Conservation (phyloP, 2,113 vertebrate species). For the Herpetotheres cachinnans region DNA sequence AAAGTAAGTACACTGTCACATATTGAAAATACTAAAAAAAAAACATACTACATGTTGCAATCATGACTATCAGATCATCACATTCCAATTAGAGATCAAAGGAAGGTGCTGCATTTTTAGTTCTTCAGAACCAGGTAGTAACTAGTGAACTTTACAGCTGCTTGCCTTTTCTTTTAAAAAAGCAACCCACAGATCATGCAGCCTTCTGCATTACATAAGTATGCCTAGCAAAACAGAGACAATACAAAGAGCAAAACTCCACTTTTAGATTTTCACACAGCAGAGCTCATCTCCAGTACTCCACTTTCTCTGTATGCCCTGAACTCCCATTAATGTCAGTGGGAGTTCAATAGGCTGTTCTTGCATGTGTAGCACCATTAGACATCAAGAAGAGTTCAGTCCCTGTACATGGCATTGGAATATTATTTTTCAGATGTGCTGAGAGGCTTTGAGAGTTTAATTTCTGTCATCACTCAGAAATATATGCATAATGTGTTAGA, state of each 20-base stretch:
- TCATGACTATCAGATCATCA: not conserved
- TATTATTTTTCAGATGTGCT: not conserved
- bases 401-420: not conserved
- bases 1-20: constrained; percentile 1
- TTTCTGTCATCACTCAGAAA: not conserved
- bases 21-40: constrained; percentile 12
- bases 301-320: not conserved
- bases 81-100: not conserved
- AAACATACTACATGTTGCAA: not conserved
- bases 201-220: not conserved
- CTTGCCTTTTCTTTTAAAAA: not conserved
- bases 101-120: not conserved
- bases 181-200: not conserved
- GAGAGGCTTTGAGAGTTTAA: not conserved
- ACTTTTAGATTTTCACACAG: not conserved
- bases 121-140: not conserved
- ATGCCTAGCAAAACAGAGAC: not conserved
- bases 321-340: not conserved
- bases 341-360: not conserved
- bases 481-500: not conserved
- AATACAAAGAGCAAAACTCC: not conserved
- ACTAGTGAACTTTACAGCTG: not conserved
- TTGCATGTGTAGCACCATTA: not conserved
- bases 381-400: not conserved
- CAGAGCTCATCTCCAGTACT: not conserved